A percentile compares a stretch with the other conserved stretches of the same genome.
These are phyloP conservation scores for Eugnorisma glareosa DNA, from an alignment of 2,888 invertebrate species.

Conservation along the genomic window DNA sequence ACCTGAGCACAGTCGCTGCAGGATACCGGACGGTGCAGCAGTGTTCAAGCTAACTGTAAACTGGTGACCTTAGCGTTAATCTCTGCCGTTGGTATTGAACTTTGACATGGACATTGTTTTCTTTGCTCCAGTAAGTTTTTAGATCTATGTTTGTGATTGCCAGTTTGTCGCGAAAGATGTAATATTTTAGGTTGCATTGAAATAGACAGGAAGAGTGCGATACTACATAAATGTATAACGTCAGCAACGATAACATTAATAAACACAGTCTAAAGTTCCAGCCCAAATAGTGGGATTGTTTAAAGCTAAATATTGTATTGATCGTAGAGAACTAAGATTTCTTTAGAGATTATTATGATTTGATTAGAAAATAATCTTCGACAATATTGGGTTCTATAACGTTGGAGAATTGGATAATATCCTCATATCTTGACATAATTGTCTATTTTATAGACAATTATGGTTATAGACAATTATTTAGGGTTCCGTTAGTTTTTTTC, in stretches of 20 bases:
- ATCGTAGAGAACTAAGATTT: neutral
- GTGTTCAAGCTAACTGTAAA: conserved; percentile 62
- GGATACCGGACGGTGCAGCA: conserved; percentile 58
- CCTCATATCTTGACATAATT: neutral
- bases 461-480: too few species aligned
- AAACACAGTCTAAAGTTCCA: neutral
- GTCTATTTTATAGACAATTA: too few species aligned
- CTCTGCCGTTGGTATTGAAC: conserved; percentile 62
- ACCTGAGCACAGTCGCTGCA: conserved; percentile 46
- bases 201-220: neutral
- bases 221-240: neutral
- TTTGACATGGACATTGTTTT: conserved; percentile 62
- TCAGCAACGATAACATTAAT: neutral
- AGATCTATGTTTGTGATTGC: conserved; percentile 16
- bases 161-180: neutral
- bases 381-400: neutral
- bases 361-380: neutral
- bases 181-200: neutral
- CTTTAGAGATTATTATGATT: neutral
- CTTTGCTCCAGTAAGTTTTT: conserved; percentile 32
- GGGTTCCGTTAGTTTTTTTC: too few species aligned
- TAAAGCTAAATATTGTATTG: neutral
- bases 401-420: too few species aligned
- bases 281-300: neutral
- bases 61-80: conserved; percentile 64